A percentile compares a stretch with the other conserved stretches of the same genome.
Conservation (phyloP, 2,888 invertebrate species). For the Thecophora atra region DNA sequence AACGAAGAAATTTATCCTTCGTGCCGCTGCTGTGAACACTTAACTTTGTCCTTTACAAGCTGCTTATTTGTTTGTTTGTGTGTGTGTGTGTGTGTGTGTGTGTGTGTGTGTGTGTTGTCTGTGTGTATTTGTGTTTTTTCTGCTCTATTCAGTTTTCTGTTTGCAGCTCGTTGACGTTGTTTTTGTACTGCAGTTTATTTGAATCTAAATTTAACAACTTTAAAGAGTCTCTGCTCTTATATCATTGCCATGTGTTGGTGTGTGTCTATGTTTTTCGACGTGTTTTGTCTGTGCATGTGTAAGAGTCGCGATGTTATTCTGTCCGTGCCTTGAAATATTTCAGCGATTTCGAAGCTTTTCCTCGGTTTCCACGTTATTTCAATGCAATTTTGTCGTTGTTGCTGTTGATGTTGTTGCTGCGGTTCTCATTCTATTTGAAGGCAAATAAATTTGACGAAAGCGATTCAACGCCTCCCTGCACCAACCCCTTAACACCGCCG, state of each 20-base stretch:
- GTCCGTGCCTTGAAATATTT: background rate
- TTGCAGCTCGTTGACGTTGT: conserved; percentile 3
- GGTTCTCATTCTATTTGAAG: background rate
- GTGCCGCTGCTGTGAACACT: conserved; percentile 19
- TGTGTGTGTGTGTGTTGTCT: conserved; percentile 4
- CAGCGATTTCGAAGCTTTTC: background rate
- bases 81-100: too few relatives aligned
- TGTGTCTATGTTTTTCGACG: conserved; percentile 11
- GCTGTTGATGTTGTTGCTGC: conserved; percentile 1
- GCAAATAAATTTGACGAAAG: background rate
- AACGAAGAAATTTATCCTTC: conserved; percentile 56
- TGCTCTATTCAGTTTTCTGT: background rate
- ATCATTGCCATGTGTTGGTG: conserved; percentile 7
- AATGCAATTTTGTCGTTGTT: background rate
- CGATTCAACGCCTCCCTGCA: background rate
- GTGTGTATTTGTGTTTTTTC: conserved; percentile 1
- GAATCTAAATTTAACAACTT: conserved; percentile 37
- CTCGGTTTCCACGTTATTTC: background rate
- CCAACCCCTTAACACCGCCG: background rate
- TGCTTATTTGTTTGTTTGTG: background rate
- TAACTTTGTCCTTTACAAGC: conserved; percentile 14
- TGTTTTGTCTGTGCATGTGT: conserved; percentile 14
- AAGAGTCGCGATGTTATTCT: background rate
- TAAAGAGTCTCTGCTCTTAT: conserved; percentile 19
- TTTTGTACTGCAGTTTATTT: background rate